Conservation (phyloP, 2,888 invertebrate species). For the Dryadula phaetusa region DNA sequence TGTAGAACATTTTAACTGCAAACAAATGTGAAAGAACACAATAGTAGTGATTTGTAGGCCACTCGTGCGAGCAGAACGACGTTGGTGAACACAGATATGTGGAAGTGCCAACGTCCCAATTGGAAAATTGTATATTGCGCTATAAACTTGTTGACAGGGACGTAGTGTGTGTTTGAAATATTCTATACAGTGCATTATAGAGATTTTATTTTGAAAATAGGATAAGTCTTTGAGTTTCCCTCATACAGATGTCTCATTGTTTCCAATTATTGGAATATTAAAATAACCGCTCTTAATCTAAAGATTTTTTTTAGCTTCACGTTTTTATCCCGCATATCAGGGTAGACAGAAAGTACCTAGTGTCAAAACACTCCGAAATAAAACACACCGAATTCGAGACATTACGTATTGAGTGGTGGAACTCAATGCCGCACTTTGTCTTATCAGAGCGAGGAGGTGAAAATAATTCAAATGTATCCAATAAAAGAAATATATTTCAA, state of each 20-base stretch:
- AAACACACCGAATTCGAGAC: no score
- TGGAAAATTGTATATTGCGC: constrained; percentile 64
- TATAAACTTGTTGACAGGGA: constrained; percentile 62
- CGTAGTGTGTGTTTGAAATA: constrained; percentile 46
- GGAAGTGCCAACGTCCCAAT: constrained; percentile 60
- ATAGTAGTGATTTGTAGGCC: constrained; percentile 58
- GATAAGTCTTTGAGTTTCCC: constrained; percentile 9
- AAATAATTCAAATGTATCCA: no score
- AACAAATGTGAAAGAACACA: constrained; percentile 56
- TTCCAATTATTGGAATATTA: neutral
- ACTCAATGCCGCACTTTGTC: no score
- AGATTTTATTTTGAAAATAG: neutral
- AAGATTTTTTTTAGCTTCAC: no score
- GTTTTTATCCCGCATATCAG: no score
- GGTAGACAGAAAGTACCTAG: no score
- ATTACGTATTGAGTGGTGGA: no score
- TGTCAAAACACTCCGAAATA: no score
- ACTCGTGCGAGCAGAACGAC: constrained; percentile 43
- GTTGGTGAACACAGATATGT: constrained; percentile 49
- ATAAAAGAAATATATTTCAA: no score
- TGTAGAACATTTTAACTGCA: constrained; percentile 43
- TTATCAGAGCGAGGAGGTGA: no score
- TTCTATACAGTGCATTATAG: neutral
- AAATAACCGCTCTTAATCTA: no score
- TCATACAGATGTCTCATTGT: neutral